Evolutionary conservation across 2,797 vertebrate genomes (phyloP), one percentile per base, ranked within the genome.

Genomic region (Amblyopsis hoosieri): DNA sequence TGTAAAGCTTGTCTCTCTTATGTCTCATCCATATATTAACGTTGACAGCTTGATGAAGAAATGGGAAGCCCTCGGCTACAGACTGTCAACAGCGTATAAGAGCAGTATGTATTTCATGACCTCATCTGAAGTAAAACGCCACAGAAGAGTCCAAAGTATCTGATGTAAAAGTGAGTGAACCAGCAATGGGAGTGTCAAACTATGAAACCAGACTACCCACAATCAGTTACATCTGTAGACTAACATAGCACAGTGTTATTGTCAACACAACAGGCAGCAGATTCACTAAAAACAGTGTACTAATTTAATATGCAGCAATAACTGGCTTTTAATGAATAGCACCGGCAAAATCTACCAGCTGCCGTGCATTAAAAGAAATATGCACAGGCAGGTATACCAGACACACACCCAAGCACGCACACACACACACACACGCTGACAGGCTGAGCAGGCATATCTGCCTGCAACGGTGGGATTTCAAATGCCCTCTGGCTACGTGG

Each of bases 361-460:
- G 80, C 80, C 85, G 83, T 87, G 67, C 71, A 81, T 85, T 83
- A 85, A 75, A 69, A 74, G 56, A 70, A 79, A 78, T 71, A 74
- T 79, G 69, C 51, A 5, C 19, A 61, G 57, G 71, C 83, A 81
- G 73, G 83, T 82, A 70, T 70, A 75, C 55, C 48, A 65, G 5
- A 54, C 2, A 3, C 15, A 51, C 33, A 31, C 45, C 42, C 37
- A 64, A 42, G 12, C 52, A 52, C 37, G 46, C 51, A 48, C 13
- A 37, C 46, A 52, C 14, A 52, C 14, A 57, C 11, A 65, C 55
- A 50, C 61, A n/a, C 14, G 49, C 19, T 13, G 67, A 80, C 66
- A 54, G 76, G 85, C 82, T 87, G 84, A 89, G 78, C 71, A 84
- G 79, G 86, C 85, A 87, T 81, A 87, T 90, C 81, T 87, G 68